A percentile compares a stretch with the other conserved stretches of the same genome.
Evolutionary conservation across 2,888 invertebrate species (phyloP).

Genomic region (Xestia rhomboidea): DNA sequence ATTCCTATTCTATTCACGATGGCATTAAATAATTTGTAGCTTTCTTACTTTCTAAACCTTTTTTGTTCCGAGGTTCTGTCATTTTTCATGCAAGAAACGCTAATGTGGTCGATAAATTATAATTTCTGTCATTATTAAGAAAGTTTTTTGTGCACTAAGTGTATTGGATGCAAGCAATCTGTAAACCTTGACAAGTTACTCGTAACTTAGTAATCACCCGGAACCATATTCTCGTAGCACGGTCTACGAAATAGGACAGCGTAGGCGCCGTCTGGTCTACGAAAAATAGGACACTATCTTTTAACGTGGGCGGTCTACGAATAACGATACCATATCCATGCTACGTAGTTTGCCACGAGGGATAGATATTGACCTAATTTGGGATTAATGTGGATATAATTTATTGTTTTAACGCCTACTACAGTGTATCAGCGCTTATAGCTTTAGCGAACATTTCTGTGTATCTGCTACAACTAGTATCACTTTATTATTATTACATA

Average conservation of each 20-base stretch:
- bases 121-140: constrained; percentile 35
- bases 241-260: constrained; percentile 46
- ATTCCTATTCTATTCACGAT: constrained; percentile 36
- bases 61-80: constrained; percentile 31
- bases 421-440: not conserved
- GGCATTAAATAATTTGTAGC: constrained; percentile 33
- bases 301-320: constrained; percentile 40
- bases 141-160: constrained; percentile 19
- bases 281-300: constrained; percentile 42
- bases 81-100: constrained; percentile 49
- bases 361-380: constrained; percentile 13
- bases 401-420: not conserved
- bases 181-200: not conserved
- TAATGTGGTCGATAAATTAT: constrained; percentile 48
- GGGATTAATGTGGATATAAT: constrained; percentile 7
- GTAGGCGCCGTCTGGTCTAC: constrained; percentile 46
- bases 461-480: not conserved
- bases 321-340: constrained; percentile 24
- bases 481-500: too few species aligned
- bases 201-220: not conserved
- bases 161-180: not conserved
- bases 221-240: constrained; percentile 24
- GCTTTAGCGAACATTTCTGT: not conserved
- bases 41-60: constrained; percentile 60
- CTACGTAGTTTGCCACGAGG: not conserved